A percentile compares a stretch with the other conserved stretches of the same genome.
These are phyloP conservation scores for Arctocebus calabarensis DNA, from an alignment of 2,797 vertebrate species.

Conservation along the genomic window DNA sequence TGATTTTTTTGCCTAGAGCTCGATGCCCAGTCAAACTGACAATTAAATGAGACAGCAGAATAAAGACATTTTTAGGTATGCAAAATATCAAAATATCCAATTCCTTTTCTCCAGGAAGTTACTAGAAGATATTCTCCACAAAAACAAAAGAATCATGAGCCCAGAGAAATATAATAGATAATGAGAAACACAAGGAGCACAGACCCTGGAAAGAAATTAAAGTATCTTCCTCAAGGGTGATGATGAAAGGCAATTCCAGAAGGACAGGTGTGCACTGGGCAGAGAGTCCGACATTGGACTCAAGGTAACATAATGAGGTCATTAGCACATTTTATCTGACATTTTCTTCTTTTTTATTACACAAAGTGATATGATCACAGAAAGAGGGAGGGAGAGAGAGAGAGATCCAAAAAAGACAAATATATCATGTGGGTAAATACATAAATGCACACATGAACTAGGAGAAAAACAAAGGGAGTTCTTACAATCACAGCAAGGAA, in stretches of 20 bases:
- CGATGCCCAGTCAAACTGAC: not conserved
- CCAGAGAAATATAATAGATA: not conserved
- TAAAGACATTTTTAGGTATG: not conserved
- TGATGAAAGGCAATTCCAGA: not conserved
- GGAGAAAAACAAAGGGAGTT: not conserved
- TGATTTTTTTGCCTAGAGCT: not conserved
- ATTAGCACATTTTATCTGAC: not conserved
- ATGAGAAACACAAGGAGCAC: not conserved
- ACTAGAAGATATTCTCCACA: not conserved
- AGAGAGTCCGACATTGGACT: not conserved
- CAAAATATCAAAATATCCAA: not conserved
- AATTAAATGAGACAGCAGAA: not conserved
- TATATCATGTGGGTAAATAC: not conserved
- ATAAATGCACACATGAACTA: not conserved
- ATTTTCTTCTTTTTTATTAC: not conserved
- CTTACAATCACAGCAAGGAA: not conserved
- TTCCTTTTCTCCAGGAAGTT: not conserved
- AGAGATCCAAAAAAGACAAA: not conserved
- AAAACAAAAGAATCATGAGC: not conserved
- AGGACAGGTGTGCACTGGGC: accelerated
- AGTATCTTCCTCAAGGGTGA: not conserved
- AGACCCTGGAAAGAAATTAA: not conserved
- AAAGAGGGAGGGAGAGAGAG: not conserved
- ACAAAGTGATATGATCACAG: not conserved
- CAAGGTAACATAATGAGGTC: not conserved